Conservation (phyloP, 2,113 vertebrate genomes). For the Pontoporia blainvillei region DNA sequence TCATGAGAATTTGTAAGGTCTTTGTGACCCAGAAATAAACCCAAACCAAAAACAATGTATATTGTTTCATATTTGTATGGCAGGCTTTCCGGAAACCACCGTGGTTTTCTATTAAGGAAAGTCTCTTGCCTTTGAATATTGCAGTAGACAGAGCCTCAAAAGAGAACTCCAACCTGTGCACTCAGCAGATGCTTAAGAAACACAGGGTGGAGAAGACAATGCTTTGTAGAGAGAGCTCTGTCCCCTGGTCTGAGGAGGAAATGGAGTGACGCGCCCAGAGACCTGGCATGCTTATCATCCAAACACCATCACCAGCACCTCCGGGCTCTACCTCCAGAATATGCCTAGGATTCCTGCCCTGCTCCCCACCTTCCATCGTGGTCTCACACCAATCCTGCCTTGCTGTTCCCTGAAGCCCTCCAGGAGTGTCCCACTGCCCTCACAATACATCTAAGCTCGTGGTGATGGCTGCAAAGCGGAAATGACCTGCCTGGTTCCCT, state of each 20-base stretch:
- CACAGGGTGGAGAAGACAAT: background rate
- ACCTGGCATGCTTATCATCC: too few relatives aligned
- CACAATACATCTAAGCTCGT: background rate
- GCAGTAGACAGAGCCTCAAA: background rate
- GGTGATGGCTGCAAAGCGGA: accelerated
- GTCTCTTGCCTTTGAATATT: background rate
- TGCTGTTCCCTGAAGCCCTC: background rate
- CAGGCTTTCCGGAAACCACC: background rate
- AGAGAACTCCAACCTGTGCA: accelerated
- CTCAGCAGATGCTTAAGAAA: background rate
- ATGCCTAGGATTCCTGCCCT: accelerated
- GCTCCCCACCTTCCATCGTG: background rate
- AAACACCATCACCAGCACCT: background rate
- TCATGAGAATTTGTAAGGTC: background rate
- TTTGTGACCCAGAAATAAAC: background rate
- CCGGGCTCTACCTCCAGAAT: background rate
- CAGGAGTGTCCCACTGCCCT: background rate
- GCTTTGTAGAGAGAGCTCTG: background rate
- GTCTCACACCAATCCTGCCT: background rate
- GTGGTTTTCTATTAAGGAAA: background rate
- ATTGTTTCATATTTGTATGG: background rate
- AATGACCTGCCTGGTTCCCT: too few relatives aligned
- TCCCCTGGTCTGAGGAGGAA: background rate
- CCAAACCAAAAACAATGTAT: accelerated
- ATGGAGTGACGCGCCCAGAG: background rate